These are phyloP conservation scores for Papilio xuthus DNA, from an alignment of 1,140 invertebrate species.

Conservation along the genomic window DNA sequence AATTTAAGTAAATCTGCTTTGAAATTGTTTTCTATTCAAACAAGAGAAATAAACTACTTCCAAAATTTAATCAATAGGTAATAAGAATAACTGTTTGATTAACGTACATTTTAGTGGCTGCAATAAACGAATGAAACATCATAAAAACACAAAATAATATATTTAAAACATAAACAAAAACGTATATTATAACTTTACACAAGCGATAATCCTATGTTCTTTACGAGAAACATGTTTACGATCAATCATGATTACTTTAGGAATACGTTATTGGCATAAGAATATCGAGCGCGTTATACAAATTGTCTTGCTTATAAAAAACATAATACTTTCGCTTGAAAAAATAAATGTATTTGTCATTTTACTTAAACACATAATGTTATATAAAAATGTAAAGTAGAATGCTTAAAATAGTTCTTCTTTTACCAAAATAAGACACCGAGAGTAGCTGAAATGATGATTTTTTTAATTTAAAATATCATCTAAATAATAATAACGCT, in stretches of 20 bases:
- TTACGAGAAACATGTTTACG: slow-evolving; percentile 20
- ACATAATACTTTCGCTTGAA: not conserved
- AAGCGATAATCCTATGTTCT: slow-evolving; percentile 11
- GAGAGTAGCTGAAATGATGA: too few species aligned
- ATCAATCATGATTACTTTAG: slow-evolving; percentile 35
- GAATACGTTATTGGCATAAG: not conserved
- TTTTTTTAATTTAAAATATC: not conserved
- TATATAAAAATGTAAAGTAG: not conserved
- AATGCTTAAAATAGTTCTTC: too few species aligned
- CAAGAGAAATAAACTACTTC: not conserved
- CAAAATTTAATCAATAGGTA: not conserved
- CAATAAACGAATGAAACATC: not conserved
- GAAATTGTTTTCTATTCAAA: not conserved
- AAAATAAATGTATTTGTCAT: not conserved
- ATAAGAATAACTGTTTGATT: not conserved
- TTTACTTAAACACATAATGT: not conserved
- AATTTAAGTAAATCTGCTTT: not conserved
- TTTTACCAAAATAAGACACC: too few species aligned
- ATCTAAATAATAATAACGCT: not conserved
- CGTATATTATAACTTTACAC: slow-evolving; percentile 6
- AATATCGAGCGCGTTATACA: not conserved
- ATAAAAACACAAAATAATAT: slow-evolving; percentile 12
- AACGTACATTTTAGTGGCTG: not conserved
- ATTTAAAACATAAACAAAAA: slow-evolving; percentile 11
- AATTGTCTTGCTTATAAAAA: not conserved